Base-by-base conservation (phyloP, 2,888 invertebrate genomes). In the Hypomecis atomaria region DNA sequence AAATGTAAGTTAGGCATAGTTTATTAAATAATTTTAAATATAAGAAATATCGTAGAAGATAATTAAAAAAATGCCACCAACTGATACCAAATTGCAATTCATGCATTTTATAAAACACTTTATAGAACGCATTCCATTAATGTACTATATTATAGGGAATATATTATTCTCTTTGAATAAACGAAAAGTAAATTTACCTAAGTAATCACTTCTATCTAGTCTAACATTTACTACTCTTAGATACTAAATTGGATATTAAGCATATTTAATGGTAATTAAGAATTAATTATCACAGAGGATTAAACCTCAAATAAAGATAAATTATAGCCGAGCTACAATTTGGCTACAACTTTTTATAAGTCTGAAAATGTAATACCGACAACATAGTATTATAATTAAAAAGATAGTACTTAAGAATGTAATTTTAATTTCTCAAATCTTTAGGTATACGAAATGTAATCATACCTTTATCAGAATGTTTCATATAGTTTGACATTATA, bases 401-500 rank as follows among this genome's bases (percentile, higher is more conserved):
- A 44, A 33, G 8, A 44, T 43, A 13, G 7, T 37, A 49, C 5
- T 4, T 42, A 49, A 10, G 9, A 23, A 13, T n/a, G 1, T 47
- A 42, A 13, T 47, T 45, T 47, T 48, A 60, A 47, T 59, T 54
- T 40, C 2, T 52, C 40, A 8, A 52, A 52, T 45, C 13, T 48
- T 38, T 61, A 48, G 48, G 13, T 55, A 53, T 60, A 40, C 34
- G 37, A 13, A 42, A 60, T 54, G 13, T 53, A 40, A 54, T 47
- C 23, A 49, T 33, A 49, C 48, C 55, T 49, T 49, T 37, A 49
- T 55, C 60, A 55, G 47, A 53, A 40, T 47, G 59, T 47, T 53
- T 47, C n/a, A 58, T 61, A 57, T 43, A 64, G 69, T 69, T 74
- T 65, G 70, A 69, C 70, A 70, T 48, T 48, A 8, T 54, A 60